A percentile compares a stretch with the other conserved stretches of the same genome.
Conservation (phyloP, 1,140 invertebrate species). For the Drosophila setifemur region DNA sequence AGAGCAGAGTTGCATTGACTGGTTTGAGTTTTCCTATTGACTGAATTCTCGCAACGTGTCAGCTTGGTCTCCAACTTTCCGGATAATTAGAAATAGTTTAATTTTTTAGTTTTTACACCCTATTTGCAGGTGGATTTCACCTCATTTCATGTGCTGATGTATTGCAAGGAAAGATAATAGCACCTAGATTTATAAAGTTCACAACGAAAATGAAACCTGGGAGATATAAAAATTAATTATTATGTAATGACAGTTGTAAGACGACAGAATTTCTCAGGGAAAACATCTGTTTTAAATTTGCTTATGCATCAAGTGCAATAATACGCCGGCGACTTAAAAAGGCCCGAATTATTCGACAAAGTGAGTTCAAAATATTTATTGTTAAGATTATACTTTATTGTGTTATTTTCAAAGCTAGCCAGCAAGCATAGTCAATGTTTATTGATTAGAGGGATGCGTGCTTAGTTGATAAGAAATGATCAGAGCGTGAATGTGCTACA, state of each 20-base stretch:
- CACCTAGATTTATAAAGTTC: neutral
- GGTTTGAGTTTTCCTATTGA: neutral
- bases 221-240: neutral
- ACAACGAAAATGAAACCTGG: neutral
- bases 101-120: neutral
- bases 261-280: neutral
- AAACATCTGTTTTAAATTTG: neutral
- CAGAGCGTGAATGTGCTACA: conserved; percentile 6
- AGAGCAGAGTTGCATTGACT: conserved; percentile 2
- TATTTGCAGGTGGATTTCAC: neutral
- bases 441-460: conserved; percentile 13
- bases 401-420: conserved; percentile 4
- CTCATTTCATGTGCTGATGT: conserved; percentile 15
- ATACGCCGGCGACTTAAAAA: too few species aligned
- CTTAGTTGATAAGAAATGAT: conserved; percentile 31
- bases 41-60: conserved; percentile 15
- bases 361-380: neutral
- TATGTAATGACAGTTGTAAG: conserved; percentile 1
- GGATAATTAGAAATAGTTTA: neutral
- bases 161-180: conserved; percentile 12
- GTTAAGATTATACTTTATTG: neutral
- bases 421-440: neutral
- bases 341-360: too few species aligned
- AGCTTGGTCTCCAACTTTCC: conserved; percentile 5
- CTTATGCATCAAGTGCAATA: too few species aligned